Conservation (phyloP, 2,113 vertebrate genomes). For the Anoplopoma fimbria region DNA sequence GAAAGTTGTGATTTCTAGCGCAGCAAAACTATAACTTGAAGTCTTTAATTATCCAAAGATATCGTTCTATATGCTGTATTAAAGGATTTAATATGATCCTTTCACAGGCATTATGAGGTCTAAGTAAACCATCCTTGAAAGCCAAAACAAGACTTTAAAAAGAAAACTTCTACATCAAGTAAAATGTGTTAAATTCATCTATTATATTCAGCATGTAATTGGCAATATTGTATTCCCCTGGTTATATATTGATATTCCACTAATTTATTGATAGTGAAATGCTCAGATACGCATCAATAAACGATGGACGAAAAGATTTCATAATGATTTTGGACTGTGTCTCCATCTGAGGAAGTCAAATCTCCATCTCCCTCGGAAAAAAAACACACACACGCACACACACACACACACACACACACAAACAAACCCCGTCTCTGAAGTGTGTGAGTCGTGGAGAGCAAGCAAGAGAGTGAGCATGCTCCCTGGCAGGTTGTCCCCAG, state of each 20-base stretch:
- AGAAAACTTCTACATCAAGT: slow-evolving; percentile 13
- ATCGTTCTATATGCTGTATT: not conserved
- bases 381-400: slow-evolving; percentile 65
- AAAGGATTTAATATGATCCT: not conserved
- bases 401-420: slow-evolving; percentile 75
- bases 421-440: slow-evolving; percentile 70
- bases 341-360: slow-evolving; percentile 69
- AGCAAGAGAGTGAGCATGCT: slow-evolving; percentile 75
- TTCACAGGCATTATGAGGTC: not conserved
- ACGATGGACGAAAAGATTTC: slow-evolving; percentile 65
- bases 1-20: not conserved
- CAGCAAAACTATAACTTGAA: not conserved
- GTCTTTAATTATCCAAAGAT: not conserved
- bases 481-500: slow-evolving; percentile 82
- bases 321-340: slow-evolving; percentile 72
- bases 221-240: slow-evolving; percentile 53
- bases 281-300: slow-evolving; percentile 69
- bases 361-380: slow-evolving; percentile 60
- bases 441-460: slow-evolving; percentile 74
- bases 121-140: not conserved
- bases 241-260: slow-evolving; percentile 66
- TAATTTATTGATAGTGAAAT: slow-evolving; percentile 71
- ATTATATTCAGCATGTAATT: slow-evolving; percentile 50
- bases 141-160: slow-evolving; percentile 13
- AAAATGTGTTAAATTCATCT: slow-evolving; percentile 23